A percentile compares a stretch with the other conserved stretches of the same genome.
Conservation (phyloP, 2,113 vertebrate genomes). For the Pimephales promelas region DNA sequence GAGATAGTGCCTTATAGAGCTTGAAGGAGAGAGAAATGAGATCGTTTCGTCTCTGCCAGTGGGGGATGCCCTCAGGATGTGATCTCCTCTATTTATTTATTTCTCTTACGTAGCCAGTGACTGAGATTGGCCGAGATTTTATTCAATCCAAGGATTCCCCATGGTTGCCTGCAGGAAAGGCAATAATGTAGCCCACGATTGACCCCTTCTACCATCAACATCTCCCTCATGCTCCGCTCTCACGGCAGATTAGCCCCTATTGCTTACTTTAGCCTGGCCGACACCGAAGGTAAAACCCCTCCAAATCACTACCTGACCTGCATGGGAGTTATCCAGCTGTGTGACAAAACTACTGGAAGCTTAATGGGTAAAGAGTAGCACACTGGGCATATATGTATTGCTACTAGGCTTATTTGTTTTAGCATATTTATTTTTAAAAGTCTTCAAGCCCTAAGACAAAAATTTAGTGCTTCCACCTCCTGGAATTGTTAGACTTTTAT, state of each 20-base stretch:
- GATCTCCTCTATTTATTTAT: conserved; percentile 71
- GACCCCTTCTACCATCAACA: conserved; percentile 6
- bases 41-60: conserved; percentile 59
- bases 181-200: conserved; percentile 61
- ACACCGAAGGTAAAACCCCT: neutral
- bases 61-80: conserved; percentile 74
- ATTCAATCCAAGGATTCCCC: conserved; percentile 68
- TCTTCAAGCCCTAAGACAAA: too few species aligned
- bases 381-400: neutral
- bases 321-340: neutral
- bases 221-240: conserved; percentile 17
- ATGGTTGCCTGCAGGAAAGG: conserved; percentile 59
- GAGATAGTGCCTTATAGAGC: conserved; percentile 60
- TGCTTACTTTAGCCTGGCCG: conserved; percentile 36
- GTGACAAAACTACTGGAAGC: neutral
- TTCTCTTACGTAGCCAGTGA: conserved; percentile 59
- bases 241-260: conserved; percentile 56
- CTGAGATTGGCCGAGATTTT: conserved; percentile 58
- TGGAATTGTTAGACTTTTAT: neutral
- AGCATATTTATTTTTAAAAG: neutral
- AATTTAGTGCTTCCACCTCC: neutral
- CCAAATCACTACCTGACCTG: conserved; percentile 17
- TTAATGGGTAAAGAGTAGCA: too few species aligned
- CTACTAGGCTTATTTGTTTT: neutral
- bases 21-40: conserved; percentile 54